These are phyloP conservation scores for Aptenodytes forsteri DNA, from an alignment of 2,113 vertebrate species.

Conservation along the genomic window DNA sequence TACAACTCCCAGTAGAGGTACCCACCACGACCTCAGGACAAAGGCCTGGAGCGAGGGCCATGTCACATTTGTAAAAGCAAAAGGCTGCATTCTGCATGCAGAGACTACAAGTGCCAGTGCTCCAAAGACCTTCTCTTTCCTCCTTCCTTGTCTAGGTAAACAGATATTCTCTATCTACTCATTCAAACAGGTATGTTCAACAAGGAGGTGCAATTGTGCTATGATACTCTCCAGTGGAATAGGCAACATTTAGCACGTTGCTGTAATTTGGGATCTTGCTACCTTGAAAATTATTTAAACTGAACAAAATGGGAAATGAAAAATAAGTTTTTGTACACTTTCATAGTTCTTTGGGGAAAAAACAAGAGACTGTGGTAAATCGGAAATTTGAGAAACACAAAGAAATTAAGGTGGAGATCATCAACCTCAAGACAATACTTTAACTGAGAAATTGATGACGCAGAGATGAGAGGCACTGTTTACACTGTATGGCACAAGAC, in stretches of 20 bases:
- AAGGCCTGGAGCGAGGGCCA: neutral
- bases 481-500: neutral
- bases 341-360: neutral
- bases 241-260: neutral
- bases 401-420: neutral
- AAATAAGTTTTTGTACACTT: neutral
- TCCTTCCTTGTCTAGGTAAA: neutral
- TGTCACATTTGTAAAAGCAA: neutral
- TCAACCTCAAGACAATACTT: neutral
- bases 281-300: neutral
- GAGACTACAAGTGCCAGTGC: rapidly evolving
- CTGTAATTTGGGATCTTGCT: neutral
- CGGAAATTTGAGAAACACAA: neutral
- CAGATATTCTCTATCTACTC: neutral
- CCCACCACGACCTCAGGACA: neutral
- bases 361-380: neutral
- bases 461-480: neutral
- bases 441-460: neutral
- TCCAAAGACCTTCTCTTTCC: neutral
- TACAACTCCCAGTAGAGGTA: neutral
- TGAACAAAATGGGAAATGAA: neutral
- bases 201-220: neutral
- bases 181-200: neutral
- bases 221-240: neutral
- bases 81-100: neutral